Base-by-base conservation (phyloP, 1,140 invertebrate genomes). In the Achatina immaculata region DNA sequence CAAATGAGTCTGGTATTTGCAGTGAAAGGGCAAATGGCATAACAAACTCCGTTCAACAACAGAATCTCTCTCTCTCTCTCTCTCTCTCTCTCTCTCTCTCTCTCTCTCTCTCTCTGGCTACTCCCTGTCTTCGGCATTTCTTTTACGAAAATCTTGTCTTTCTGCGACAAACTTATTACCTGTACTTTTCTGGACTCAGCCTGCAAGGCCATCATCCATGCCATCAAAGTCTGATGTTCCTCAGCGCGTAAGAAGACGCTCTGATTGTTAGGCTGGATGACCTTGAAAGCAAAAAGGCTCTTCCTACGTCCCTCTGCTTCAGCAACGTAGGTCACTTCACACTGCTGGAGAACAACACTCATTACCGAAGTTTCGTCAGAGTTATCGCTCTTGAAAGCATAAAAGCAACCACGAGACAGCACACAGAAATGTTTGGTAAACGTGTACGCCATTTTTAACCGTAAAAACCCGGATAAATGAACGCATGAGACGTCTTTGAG, bases 401-500 rank as follows among this genome's bases (percentile, higher is more conserved):
- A 89, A 71, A 89, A 83, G 69, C 85, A 86, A 4, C 86, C 86
- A n/a, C 82, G 74, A 73, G 81, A 81, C 14, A 89, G 82, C 21
- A 84, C 85, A 76, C 85, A 88, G 82, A 83, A 88, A 1, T 87
- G 34, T 78, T 87, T 86, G 14, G 84, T 82, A 84, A 85, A 89
- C 43, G 84, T 87, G 7, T 85, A 68, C 21, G 84, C 80, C 42
- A 43, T 71, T 69, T 69, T 86, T 73, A 86, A 83, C 55, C 85
- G 83, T 14, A 89, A 71, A 80, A 66, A 83, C 0, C 88, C 88
- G 16, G 80, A 81, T 9, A 85, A 83, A 6, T 80, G 83, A 1
- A 71, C 45, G n/a, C 85, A 83, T n/a, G 75, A 55, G 6, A 88
- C 40, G 36, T 87, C 85, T 16, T 79, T 76, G 1, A 88, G 78